Evolutionary conservation across 2,888 invertebrate genomes (phyloP).

Genomic region (Lamellibrachia columna): DNA sequence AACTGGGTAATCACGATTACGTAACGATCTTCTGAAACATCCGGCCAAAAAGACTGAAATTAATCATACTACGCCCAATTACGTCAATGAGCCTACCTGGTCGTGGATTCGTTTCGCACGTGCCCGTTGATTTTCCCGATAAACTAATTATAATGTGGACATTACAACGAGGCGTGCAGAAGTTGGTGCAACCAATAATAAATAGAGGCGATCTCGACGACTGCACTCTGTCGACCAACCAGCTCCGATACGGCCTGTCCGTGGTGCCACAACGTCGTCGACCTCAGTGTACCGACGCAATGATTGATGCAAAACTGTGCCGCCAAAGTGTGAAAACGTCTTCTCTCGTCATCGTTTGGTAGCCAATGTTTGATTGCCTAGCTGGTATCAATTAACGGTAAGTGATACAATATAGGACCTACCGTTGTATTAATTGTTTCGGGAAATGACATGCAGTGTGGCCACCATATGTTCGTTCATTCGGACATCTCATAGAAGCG

Average conservation of each 20-base stretch:
- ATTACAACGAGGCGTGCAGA: neutral
- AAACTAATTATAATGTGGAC: conserved; percentile 3
- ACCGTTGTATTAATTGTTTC: neutral
- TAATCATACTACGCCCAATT: conserved; percentile 4
- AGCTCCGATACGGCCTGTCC: neutral
- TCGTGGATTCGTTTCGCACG: neutral
- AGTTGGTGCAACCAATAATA: neutral
- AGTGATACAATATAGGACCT: neutral
- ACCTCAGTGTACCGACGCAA: neutral
- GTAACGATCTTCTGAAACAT: neutral
- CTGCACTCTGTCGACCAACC: neutral
- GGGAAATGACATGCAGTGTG: neutral
- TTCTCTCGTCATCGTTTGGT: neutral
- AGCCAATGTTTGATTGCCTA: neutral
- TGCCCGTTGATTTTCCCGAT: neutral
- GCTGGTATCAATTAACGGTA: neutral
- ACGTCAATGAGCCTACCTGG: neutral
- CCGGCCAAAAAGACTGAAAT: neutral
- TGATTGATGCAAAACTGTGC: neutral
- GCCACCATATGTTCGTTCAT: neutral
- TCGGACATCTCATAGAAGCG: neutral
- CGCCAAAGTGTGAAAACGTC: neutral
- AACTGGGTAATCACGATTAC: neutral
- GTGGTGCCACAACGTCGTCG: neutral
- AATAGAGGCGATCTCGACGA: neutral